These are phyloP conservation scores for Bellardia bayeri DNA, from an alignment of 2,888 invertebrate genomes.

Conservation along the genomic window DNA sequence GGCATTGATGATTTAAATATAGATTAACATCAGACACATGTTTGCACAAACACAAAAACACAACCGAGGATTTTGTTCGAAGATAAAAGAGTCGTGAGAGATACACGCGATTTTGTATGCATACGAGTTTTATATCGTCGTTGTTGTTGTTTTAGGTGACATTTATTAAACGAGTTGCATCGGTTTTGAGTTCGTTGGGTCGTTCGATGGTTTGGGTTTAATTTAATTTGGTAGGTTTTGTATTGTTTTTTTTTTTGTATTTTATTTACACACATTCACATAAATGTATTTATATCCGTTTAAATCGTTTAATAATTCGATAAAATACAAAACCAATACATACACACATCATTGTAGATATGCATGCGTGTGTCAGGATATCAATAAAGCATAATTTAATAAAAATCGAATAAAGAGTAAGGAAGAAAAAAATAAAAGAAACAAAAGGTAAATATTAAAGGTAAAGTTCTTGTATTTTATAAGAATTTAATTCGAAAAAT, in stretches of 20 bases:
- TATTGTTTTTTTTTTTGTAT: conserved; percentile 1
- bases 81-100: conserved; percentile 24
- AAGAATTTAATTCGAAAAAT: neutral
- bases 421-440: neutral
- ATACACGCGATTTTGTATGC: conserved; percentile 11
- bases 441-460: conserved; percentile 18
- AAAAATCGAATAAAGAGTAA: conserved; percentile 18
- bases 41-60: neutral
- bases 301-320: conserved; percentile 46
- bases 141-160: conserved; percentile 8
- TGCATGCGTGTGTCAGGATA: conserved; percentile 25
- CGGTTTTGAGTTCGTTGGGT: conserved; percentile 19
- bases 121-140: neutral
- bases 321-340: conserved; percentile 7
- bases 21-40: conserved; percentile 22
- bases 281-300: conserved; percentile 20
- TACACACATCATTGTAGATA: neutral
- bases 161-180: conserved; percentile 47
- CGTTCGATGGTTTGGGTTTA: neutral
- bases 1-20: conserved; percentile 53
- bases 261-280: neutral
- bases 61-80: conserved; percentile 23
- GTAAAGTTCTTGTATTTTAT: conserved; percentile 5
- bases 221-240: neutral
- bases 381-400: conserved; percentile 59